Evolutionary conservation across 1,140 invertebrate species (phyloP).

Genomic region (Fopius arisanus): DNA sequence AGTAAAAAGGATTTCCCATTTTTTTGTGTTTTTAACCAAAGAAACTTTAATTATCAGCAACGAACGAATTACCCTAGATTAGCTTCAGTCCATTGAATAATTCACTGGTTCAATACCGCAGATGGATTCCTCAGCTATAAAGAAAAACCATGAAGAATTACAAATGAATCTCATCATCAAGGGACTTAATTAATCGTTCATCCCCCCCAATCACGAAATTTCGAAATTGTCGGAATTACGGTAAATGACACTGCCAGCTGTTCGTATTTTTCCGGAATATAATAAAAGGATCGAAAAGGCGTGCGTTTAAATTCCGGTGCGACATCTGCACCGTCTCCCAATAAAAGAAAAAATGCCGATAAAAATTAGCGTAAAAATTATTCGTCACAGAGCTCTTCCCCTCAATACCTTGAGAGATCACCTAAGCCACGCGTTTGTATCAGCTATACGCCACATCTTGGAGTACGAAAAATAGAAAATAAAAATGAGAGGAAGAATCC

Average conservation of each 20-base stretch:
- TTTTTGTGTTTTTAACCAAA: too few species aligned
- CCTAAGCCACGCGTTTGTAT: not conserved
- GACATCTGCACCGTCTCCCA: slow-evolving; percentile 16
- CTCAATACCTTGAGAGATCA: slow-evolving; percentile 2
- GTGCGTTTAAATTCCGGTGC: not conserved
- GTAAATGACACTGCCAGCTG: not conserved
- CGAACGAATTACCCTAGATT: too few species aligned
- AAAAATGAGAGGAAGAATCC: not conserved
- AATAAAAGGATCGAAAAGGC: not conserved
- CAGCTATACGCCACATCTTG: not conserved
- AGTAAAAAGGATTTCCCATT: too few species aligned
- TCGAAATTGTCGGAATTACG: not conserved
- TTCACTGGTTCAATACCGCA: too few species aligned
- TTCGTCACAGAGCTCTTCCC: slow-evolving; percentile 43
- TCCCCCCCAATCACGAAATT: too few species aligned
- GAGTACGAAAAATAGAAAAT: not conserved
- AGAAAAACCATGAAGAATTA: too few species aligned
- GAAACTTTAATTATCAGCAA: too few species aligned
- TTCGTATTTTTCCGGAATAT: not conserved
- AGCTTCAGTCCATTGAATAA: too few species aligned
- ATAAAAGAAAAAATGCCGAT: slow-evolving; percentile 17
- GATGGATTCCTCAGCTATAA: too few species aligned
- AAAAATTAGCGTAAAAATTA: slow-evolving; percentile 51
- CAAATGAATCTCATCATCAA: too few species aligned
- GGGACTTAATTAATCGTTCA: too few species aligned